Percentiles rank a stretch among this genome's conserved stretches.
Evolutionary conservation across 1,140 invertebrate species (phyloP).

Genomic region (Apis florea): DNA sequence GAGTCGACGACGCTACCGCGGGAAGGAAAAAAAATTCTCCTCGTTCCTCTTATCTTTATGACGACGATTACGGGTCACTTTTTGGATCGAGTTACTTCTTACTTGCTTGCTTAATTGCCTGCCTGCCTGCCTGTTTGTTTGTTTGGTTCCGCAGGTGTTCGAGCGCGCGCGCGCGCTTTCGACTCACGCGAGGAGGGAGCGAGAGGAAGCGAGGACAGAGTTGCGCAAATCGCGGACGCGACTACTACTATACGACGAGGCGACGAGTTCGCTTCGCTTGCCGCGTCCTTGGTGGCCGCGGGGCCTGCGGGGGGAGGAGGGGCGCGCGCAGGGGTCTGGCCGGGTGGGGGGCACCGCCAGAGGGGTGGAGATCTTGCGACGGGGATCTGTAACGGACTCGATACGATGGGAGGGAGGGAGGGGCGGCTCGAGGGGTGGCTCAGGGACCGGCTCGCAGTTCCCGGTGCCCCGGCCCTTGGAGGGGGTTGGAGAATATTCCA

Average conservation of each 20-base stretch:
- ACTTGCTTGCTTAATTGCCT: too few species aligned
- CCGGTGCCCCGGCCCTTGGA: slow-evolving; percentile 35
- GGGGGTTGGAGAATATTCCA: neutral
- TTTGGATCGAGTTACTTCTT: too few species aligned
- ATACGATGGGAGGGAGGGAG: slow-evolving; percentile 57
- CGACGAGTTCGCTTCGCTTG: neutral
- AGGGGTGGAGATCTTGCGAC: slow-evolving; percentile 74
- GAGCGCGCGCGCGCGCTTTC: neutral
- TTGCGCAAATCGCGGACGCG: slow-evolving; percentile 64
- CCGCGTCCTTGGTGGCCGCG: slow-evolving; percentile 5
- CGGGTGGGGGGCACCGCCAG: slow-evolving; percentile 32
- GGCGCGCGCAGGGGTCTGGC: neutral
- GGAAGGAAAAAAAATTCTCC: too few species aligned
- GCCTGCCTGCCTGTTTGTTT: too few species aligned
- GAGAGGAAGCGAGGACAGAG: slow-evolving; percentile 57
- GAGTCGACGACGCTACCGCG: too few species aligned
- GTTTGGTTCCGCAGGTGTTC: neutral
- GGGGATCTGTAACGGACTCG: slow-evolving; percentile 79
- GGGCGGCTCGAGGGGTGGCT: slow-evolving; percentile 44
- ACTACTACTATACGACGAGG: slow-evolving; percentile 32
- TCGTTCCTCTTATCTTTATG: too few species aligned
- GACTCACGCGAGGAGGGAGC: slow-evolving; percentile 2
- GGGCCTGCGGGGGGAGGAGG: slow-evolving; percentile 19
- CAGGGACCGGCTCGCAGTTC: slow-evolving; percentile 51
- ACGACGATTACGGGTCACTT: too few species aligned